Evolutionary conservation across 2,797 vertebrate species (phyloP).

Genomic region (Oryzias sinensis): DNA sequence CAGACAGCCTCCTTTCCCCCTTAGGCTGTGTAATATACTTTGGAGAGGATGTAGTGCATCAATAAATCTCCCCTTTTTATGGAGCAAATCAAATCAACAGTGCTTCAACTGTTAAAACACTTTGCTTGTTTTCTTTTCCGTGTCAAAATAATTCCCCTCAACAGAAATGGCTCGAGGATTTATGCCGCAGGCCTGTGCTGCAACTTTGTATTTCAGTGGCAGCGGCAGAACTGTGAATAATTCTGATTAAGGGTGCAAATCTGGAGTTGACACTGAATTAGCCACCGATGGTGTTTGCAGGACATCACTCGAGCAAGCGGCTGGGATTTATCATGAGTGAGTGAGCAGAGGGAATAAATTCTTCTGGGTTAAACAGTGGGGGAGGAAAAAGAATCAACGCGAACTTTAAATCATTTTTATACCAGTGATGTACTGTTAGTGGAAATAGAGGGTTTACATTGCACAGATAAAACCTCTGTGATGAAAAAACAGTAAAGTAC

Average conservation of each 20-base stretch:
- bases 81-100: slow-evolving; percentile 70
- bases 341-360: slow-evolving; percentile 23
- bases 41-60: slow-evolving; percentile 48
- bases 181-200: slow-evolving; percentile 62
- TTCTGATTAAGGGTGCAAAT: slow-evolving; percentile 47
- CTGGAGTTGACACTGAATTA: slow-evolving; percentile 38
- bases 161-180: slow-evolving; percentile 57
- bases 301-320: slow-evolving; percentile 24
- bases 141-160: slow-evolving; percentile 56
- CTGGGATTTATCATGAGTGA: slow-evolving; percentile 19
- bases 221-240: slow-evolving; percentile 57
- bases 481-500: background rate
- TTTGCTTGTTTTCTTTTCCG: slow-evolving; percentile 63
- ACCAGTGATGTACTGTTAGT: background rate
- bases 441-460: slow-evolving; percentile 6
- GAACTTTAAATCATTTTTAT: slow-evolving; percentile 26
- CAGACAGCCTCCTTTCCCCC: slow-evolving; percentile 51
- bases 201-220: slow-evolving; percentile 61
- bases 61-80: slow-evolving; percentile 65
- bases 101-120: slow-evolving; percentile 53
- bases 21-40: slow-evolving; percentile 61
- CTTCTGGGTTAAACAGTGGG: slow-evolving; percentile 9
- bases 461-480: slow-evolving; percentile 3
- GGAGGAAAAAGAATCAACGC: slow-evolving; percentile 22
- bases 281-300: slow-evolving; percentile 30